Percentiles rank a stretch among this genome's conserved stretches.
phyloP scores from a whole-genome alignment of 2,888 invertebrate genomes.

The Ochropleura leucogaster region DNA sequence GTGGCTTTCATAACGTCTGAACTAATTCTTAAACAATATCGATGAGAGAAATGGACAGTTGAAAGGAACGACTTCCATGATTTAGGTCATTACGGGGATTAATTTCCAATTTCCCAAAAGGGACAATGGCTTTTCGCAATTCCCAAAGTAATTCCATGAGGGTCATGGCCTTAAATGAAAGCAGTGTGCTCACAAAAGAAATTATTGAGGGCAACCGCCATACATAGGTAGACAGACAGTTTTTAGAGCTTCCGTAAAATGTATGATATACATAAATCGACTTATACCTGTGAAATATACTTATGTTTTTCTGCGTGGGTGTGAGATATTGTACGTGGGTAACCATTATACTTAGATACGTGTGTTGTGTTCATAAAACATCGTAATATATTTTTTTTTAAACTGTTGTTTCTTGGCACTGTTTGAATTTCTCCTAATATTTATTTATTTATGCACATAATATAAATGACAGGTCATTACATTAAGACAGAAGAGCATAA shows the following conservation, averaged over 20 bases:
- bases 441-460: too few species aligned
- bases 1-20: not conserved
- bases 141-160: not conserved
- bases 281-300: not conserved
- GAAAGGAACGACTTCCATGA: not conserved
- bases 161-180: slow-evolving; percentile 7
- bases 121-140: slow-evolving; percentile 12
- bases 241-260: slow-evolving; percentile 25
- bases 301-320: not conserved
- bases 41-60: not conserved
- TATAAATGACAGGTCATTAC: too few species aligned
- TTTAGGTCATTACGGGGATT: not conserved
- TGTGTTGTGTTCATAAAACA: not conserved
- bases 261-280: slow-evolving; percentile 1
- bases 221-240: not conserved
- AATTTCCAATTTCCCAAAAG: not conserved
- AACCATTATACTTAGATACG: not conserved
- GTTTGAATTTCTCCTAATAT: not conserved
- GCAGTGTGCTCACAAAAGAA: slow-evolving; percentile 8
- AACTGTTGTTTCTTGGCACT: not conserved
- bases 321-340: not conserved
- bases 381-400: not conserved
- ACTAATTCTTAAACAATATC: slow-evolving; percentile 9
- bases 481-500: too few species aligned
- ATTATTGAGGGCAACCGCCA: slow-evolving; percentile 16